Evolutionary conservation across 2,113 vertebrate species (phyloP).

Genomic region (Felis chaus): DNA sequence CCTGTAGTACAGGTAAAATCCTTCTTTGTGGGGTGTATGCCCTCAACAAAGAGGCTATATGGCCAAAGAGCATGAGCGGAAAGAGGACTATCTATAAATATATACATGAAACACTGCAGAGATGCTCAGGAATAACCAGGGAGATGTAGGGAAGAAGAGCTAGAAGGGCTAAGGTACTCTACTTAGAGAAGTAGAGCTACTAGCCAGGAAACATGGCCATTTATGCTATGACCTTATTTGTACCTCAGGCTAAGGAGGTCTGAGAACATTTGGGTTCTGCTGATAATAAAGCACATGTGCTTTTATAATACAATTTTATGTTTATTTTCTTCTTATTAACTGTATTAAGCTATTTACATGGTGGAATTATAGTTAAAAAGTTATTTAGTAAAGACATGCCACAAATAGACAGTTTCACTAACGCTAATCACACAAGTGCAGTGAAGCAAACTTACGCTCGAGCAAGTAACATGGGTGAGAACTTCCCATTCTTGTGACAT

Average conservation of each 20-base stretch:
- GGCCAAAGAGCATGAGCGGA: neutral
- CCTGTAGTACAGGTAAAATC: neutral
- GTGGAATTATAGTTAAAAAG: constrained; percentile 31
- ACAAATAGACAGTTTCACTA: constrained; percentile 55
- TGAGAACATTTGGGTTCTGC: neutral
- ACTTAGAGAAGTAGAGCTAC: neutral
- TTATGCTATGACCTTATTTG: neutral
- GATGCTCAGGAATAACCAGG: neutral
- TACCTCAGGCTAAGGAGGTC: neutral
- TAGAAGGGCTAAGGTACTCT: neutral
- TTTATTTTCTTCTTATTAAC: constrained; percentile 53
- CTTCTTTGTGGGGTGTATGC: neutral
- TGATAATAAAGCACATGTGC: neutral
- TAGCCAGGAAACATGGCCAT: neutral
- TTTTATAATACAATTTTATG: constrained; percentile 9
- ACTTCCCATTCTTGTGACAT: constrained; percentile 70
- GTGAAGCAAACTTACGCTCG: constrained; percentile 51
- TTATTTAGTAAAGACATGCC: constrained; percentile 51
- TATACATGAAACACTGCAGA: neutral
- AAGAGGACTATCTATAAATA: neutral
- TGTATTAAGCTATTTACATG: constrained; percentile 37
- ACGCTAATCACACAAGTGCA: constrained; percentile 10
- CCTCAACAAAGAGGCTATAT: neutral
- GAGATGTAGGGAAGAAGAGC: neutral
- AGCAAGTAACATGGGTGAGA: constrained; percentile 64